phyloP scores from a whole-genome alignment of 1,140 invertebrate genomes.

The Microvelia longipes region DNA sequence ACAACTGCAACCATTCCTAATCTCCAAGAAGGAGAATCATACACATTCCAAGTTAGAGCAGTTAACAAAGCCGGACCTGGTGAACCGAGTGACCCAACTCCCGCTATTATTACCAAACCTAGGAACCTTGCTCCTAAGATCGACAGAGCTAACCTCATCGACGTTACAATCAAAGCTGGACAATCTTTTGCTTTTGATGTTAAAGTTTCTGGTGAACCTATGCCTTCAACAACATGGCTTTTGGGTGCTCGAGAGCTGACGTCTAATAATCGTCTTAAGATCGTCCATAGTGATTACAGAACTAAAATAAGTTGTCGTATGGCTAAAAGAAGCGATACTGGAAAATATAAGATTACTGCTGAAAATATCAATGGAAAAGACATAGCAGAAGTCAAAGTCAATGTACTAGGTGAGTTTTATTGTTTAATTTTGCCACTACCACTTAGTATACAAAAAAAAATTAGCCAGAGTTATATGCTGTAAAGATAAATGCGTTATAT shows the following conservation, averaged over 20 bases:
- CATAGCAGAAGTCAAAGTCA: slow-evolving; percentile 78
- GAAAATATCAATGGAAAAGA: slow-evolving; percentile 89
- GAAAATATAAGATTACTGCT: slow-evolving; percentile 77
- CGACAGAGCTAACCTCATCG: slow-evolving; percentile 70
- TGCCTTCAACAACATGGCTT: slow-evolving; percentile 79
- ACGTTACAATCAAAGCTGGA: slow-evolving; percentile 62
- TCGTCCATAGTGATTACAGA: slow-evolving; percentile 73
- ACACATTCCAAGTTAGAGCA: slow-evolving; percentile 79
- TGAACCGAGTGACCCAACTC: slow-evolving; percentile 73
- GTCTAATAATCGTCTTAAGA: slow-evolving; percentile 49
- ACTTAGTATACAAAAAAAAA: not conserved
- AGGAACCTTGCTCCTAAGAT: slow-evolving; percentile 72
- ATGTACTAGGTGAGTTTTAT: slow-evolving; percentile 49
- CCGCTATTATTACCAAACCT: slow-evolving; percentile 77
- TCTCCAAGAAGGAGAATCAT: slow-evolving; percentile 76
- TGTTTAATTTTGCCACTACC: too few species aligned
- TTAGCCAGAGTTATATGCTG: not conserved
- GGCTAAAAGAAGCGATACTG: slow-evolving; percentile 74
- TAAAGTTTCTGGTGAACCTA: slow-evolving; percentile 74
- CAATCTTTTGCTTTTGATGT: slow-evolving; percentile 68
- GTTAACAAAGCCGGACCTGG: slow-evolving; percentile 88
- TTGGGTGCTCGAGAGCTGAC: slow-evolving; percentile 57
- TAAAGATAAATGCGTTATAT: too few species aligned
- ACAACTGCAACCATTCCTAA: slow-evolving; percentile 75
- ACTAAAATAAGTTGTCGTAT: slow-evolving; percentile 74